Base-by-base conservation (phyloP, 2,797 vertebrate genomes). In the Nothura maculosa region DNA sequence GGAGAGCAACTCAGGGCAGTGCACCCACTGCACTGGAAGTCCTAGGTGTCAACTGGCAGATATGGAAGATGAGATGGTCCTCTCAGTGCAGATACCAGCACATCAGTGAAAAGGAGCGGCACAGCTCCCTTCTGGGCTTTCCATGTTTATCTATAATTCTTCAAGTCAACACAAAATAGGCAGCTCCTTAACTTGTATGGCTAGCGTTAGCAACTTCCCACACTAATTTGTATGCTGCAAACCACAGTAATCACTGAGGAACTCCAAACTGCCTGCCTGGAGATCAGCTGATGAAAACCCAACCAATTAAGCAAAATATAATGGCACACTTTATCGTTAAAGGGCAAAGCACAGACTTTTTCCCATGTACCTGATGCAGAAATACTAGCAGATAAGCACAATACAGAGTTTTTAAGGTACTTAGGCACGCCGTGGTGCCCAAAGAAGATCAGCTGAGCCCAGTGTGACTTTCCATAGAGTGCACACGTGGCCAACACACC, bases 401-500 rank as follows among this genome's bases (percentile, higher is more conserved):
- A 5, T 1, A 0, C 48, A n/a, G 18, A 43, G 40, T 0, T 0
- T 6, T 6, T 4, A 25, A 55, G 28, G 67, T 17, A 32, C 30
- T 61, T 21, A 22, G 27, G 4, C 1, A 8, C 12, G 2, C 1
- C 7, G 36, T 43, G 24, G 17, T 3, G 36, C 42, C 6, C 3
- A 0, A 43, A 1, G 4, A 89, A 72, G 52, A 17, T 21, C 7
- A 4, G 25, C 67, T 21, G 45, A 55, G 57, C 52, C 18, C 78
- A 66, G 60, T 15, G 45, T 6, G 8, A n/a, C 81, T 62, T n/a
- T 52, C 58, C 30, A 10, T 7, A 21, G 18, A 19, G 32, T 12
- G 4, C 7, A 1, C 0, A 8, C 0, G 0, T 1, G 6, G 62
- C 20, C 45, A 78, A 13, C 8, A 15, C 48, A 3, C 13, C 1